Conservation (phyloP, 2,113 vertebrate genomes). For the Crotalus helleri region DNA sequence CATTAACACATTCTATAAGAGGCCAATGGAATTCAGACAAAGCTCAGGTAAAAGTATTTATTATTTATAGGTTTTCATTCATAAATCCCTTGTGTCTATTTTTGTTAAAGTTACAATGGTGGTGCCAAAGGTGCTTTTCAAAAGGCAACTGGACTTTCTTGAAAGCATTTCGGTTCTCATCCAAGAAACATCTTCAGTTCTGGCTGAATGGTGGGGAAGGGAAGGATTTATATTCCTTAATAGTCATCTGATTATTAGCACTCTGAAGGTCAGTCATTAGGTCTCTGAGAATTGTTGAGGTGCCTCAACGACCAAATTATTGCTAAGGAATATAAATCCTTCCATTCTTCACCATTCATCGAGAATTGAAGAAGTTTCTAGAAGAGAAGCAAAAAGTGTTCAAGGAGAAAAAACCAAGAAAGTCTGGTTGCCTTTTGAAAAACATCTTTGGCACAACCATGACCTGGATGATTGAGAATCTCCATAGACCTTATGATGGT, state of each 20-base stretch:
- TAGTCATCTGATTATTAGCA: neutral
- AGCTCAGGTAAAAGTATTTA: neutral
- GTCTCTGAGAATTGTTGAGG: neutral
- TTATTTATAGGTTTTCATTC: neutral
- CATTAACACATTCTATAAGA: neutral
- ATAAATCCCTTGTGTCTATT: neutral
- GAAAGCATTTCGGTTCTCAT: neutral
- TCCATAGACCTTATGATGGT: neutral
- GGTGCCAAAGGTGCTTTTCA: neutral
- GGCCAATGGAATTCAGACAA: neutral
- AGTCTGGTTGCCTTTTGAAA: neutral
- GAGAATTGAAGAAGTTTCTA: neutral
- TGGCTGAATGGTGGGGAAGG: neutral
- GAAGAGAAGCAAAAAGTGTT: neutral
- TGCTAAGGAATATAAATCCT: neutral
- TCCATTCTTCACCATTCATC: neutral
- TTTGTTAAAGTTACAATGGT: neutral
- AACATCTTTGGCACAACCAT: neutral
- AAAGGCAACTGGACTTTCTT: neutral
- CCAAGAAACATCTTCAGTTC: neutral
- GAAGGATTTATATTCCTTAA: neutral
- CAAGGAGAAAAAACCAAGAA: neutral
- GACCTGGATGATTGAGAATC: neutral
- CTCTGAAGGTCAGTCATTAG: neutral
- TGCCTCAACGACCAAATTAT: neutral